Evolutionary conservation across 2,888 invertebrate genomes (phyloP).

Genomic region (Drosophila kuntzei): DNA sequence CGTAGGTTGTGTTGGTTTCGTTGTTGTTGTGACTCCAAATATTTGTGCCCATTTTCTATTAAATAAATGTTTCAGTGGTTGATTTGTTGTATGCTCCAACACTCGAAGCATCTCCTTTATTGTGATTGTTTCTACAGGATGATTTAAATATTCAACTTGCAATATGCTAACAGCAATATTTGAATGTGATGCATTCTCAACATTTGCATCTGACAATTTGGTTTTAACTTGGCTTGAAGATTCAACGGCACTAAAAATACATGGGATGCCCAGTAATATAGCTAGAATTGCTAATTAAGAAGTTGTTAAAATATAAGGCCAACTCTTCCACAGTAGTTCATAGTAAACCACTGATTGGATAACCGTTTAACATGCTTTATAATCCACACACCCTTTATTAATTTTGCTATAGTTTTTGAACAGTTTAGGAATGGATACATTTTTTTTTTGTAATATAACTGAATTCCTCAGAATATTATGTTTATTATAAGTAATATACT

Average conservation of each 20-base stretch:
- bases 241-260: neutral
- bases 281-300: neutral
- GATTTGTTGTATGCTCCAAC: neutral
- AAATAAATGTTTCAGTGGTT: slow-evolving; percentile 7
- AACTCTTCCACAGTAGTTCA: no score
- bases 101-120: neutral
- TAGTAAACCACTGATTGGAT: no score
- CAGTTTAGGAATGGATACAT: no score
- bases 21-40: neutral
- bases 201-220: no score
- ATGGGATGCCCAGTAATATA: slow-evolving; percentile 1
- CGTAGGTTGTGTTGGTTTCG: neutral
- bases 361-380: no score
- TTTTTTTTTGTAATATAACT: no score
- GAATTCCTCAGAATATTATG: no score
- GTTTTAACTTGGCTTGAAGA: neutral
- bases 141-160: neutral
- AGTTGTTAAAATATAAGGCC: neutral
- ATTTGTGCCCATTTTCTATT: slow-evolving; percentile 5
- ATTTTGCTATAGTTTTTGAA: no score
- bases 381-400: no score
- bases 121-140: neutral
- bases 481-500: neutral
- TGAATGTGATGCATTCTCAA: no score
- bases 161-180: neutral